These are phyloP conservation scores for Darevskia mixta DNA, from an alignment of 2,797 vertebrate species.

Conservation along the genomic window DNA sequence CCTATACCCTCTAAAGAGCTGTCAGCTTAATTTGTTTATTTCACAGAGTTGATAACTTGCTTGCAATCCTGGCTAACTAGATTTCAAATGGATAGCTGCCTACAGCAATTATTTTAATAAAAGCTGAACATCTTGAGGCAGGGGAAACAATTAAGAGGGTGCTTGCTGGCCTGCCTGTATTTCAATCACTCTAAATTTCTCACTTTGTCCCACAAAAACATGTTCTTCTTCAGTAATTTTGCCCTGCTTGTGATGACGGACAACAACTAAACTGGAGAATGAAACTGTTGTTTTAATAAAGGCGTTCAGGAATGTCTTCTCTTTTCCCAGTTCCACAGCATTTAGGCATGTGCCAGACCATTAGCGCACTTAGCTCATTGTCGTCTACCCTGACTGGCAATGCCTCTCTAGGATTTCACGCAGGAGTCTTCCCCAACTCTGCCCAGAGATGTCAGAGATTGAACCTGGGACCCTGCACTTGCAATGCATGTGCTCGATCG, in stretches of 20 bases:
- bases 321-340: not conserved
- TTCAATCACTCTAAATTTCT: not conserved
- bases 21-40: slow-evolving; percentile 35
- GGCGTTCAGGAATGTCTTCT: not conserved
- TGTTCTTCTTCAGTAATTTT: not conserved
- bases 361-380: not conserved
- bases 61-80: not conserved
- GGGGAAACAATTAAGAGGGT: not conserved
- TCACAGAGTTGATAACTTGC: not conserved
- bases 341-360: not conserved
- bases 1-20: slow-evolving; percentile 17
- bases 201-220: not conserved
- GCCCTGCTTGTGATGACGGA: not conserved
- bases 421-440: no score
- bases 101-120: not conserved
- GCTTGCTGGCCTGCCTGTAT: not conserved
- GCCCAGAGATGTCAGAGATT: no score
- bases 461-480: not conserved
- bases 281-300: slow-evolving; percentile 4
- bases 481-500: no score
- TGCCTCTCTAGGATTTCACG: no score
- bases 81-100: slow-evolving; percentile 37
- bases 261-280: not conserved
- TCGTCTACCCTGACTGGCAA: no score
- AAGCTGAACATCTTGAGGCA: not conserved